Conservation (phyloP, 2,113 vertebrate species). For the Notarius quadriscutis region DNA sequence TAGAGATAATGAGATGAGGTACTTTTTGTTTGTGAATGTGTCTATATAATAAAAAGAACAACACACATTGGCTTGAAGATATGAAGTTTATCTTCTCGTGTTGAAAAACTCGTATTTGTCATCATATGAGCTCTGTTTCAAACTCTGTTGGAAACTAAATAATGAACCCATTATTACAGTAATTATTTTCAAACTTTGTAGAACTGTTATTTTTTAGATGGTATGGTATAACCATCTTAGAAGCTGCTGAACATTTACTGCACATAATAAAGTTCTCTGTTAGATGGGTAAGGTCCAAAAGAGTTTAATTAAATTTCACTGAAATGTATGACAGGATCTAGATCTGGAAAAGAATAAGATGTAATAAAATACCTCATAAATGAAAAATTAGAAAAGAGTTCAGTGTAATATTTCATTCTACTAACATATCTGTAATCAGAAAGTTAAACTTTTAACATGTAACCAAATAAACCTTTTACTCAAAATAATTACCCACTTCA, state of each 20-base stretch:
- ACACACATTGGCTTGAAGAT: too few species aligned
- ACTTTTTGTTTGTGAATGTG: too few species aligned
- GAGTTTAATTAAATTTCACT: not conserved
- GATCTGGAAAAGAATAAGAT: not conserved
- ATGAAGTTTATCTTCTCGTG: too few species aligned
- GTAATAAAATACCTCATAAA: not conserved
- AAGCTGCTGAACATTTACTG: not conserved
- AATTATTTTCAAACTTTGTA: too few species aligned
- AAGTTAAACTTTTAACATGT: not conserved
- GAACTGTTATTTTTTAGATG: not conserved
- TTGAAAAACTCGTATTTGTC: not conserved
- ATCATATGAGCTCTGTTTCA: not conserved
- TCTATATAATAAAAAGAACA: too few species aligned
- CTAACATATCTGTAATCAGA: not conserved
- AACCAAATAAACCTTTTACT: not conserved
- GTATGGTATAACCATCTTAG: not conserved
- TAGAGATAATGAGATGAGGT: too few species aligned
- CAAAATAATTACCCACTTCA: not conserved
- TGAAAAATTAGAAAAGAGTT: not conserved
- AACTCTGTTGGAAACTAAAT: slow-evolving; percentile 3
- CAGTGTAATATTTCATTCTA: not conserved
- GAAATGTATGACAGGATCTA: not conserved
- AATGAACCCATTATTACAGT: not conserved
- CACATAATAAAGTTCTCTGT: not conserved
- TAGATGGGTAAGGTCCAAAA: not conserved